Evolutionary conservation across 2,113 vertebrate species (phyloP).

Genomic region (Cynopterus brachyotis): DNA sequence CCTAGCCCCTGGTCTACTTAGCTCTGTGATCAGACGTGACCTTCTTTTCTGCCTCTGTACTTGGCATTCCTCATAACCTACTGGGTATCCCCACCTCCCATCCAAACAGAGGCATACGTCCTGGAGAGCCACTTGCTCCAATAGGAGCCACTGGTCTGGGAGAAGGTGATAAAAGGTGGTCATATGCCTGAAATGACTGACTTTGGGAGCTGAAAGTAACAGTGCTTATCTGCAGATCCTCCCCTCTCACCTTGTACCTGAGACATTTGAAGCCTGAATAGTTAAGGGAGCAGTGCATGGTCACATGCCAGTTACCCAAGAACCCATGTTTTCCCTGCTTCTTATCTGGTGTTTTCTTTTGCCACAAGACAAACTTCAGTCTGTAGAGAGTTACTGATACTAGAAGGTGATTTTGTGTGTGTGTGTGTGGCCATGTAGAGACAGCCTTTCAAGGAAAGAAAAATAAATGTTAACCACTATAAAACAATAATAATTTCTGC

Average conservation of each 20-base stretch:
- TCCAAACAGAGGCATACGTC: neutral
- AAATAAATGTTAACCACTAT: neutral
- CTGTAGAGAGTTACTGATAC: neutral
- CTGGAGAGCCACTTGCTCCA: neutral
- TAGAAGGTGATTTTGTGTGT: neutral
- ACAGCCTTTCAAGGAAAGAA: neutral
- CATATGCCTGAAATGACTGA: neutral
- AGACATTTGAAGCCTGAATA: neutral
- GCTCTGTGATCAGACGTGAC: neutral
- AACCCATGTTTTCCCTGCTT: neutral
- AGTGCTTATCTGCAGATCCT: no score
- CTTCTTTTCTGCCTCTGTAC: neutral
- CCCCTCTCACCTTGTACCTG: neutral
- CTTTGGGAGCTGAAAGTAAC: neutral
- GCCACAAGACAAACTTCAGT: neutral
- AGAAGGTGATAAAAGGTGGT: neutral
- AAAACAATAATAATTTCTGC: neutral
- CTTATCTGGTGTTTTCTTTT: neutral
- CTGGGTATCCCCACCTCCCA: neutral
- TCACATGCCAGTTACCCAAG: neutral
- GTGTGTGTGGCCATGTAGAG: neutral
- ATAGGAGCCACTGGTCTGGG: neutral
- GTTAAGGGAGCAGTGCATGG: fast-evolving
- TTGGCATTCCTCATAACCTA: neutral
- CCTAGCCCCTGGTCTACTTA: neutral